Conservation (phyloP, 2,113 vertebrate species). For the Pseudorasbora parva region DNA sequence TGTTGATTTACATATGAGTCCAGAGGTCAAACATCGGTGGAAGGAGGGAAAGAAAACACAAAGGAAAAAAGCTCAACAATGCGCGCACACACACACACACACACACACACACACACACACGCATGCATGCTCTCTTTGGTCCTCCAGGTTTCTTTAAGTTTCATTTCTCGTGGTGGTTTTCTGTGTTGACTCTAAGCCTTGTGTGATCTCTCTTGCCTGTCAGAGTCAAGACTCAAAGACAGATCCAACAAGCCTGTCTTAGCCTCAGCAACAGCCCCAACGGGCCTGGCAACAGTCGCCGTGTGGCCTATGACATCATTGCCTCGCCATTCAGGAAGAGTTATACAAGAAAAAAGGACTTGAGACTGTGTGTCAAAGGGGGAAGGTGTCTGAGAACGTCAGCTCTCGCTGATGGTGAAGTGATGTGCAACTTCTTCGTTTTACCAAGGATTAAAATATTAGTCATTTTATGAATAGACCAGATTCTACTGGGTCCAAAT, state of each 20-base stretch:
- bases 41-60: slow-evolving; percentile 21
- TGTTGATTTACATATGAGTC: slow-evolving; percentile 46
- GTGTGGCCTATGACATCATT: slow-evolving; percentile 44
- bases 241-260: slow-evolving; percentile 1
- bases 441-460: background rate
- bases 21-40: slow-evolving; percentile 21
- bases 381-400: background rate
- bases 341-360: slow-evolving; percentile 45
- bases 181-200: slow-evolving; percentile 37
- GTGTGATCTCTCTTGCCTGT: slow-evolving; percentile 32
- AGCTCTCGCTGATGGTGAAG: background rate
- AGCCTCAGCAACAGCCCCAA: slow-evolving; percentile 32
- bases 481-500: background rate
- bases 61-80: slow-evolving; percentile 2
- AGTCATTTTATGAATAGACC: background rate
- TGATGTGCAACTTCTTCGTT: background rate
- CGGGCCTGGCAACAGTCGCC: slow-evolving; percentile 33
- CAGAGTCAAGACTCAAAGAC: slow-evolving; percentile 4
- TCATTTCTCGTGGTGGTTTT: background rate
- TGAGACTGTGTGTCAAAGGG: slow-evolving; percentile 28
- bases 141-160: background rate
- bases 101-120: background rate
- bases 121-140: no score
- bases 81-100: background rate
- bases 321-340: slow-evolving; percentile 4